Evolutionary conservation across 2,888 invertebrate genomes (phyloP), one percentile per base, ranked within the genome.

Genomic region (Formica aserva): DNA sequence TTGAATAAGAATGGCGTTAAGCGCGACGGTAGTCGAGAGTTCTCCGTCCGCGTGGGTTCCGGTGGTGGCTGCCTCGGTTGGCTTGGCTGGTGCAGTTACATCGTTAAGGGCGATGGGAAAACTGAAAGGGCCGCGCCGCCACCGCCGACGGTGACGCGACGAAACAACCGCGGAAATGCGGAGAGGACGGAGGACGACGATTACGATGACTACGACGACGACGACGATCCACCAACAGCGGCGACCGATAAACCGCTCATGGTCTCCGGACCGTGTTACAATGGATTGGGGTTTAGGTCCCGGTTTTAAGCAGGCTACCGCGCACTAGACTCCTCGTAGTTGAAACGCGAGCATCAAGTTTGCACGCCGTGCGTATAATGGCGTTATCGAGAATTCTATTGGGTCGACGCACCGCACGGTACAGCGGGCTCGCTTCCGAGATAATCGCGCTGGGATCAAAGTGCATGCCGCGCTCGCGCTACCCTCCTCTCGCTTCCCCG

Each of bases 301-400:
- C 45, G 71, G 52, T 52, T 52, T 52, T 26, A 78, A 78, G 60
- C 78, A 60, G 52, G 29, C 45, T 41, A 9, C 35, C 60, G 13
- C 41, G 71, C 26, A 18, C 75, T 67, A 82, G 83, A 86, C 76
- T 72, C 71, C 18, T 8, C 66, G 29, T 63, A 77, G 74, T 67
- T 83, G 45, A 22, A 55, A 38, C 52, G 57, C 72, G 72, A 57
- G 60, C 66, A 45, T 67, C 63, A 74, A 89, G 80, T 89, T 89
- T 86, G 87, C 67, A 72, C 77, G 60, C 67, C 29, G 71, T 66
- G 41, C 81, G 75, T 84, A 78, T 88, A 86, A 88, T 87, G 85
- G 88, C 86, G 62, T 67, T 84, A 85, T 88, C 84, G 84, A 75
- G 82, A 55, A 83, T 88, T 71, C 83, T 65, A 77, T 86, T 82